These are phyloP conservation scores for Epicampocera succincta DNA, from an alignment of 2,888 invertebrate species.

Conservation along the genomic window DNA sequence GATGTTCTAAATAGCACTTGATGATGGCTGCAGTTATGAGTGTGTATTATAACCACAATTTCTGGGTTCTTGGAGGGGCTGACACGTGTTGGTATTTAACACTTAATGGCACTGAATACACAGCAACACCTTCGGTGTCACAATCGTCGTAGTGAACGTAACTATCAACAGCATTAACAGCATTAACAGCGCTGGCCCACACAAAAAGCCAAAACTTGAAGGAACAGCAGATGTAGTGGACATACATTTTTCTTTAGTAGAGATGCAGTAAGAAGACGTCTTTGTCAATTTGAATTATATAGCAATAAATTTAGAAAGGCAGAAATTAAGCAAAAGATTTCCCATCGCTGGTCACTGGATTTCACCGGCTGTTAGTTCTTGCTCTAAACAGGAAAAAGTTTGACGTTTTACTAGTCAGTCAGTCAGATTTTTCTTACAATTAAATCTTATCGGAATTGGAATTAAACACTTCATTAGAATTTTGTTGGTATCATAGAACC, in stretches of 20 bases:
- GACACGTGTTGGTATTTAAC: conserved; percentile 61
- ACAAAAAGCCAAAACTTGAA: conserved; percentile 19
- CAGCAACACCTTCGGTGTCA: neutral
- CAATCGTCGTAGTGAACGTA: neutral
- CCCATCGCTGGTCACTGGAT: no score
- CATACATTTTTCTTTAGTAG: conserved; percentile 23
- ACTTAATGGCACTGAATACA: conserved; percentile 33
- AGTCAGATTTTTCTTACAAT: no score
- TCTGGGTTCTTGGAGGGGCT: conserved; percentile 51
- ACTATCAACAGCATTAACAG: conserved; percentile 33
- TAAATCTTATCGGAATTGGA: no score
- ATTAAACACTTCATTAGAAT: no score
- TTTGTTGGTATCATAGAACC: no score
- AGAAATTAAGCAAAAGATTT: no score
- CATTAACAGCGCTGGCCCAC: no score
- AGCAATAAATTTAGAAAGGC: no score
- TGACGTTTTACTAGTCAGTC: no score
- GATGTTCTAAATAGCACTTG: conserved; percentile 38
- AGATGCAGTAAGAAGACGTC: neutral
- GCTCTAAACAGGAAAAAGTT: no score
- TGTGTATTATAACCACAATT: conserved; percentile 46
- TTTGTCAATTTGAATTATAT: no score
- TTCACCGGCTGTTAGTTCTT: no score
- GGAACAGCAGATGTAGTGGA: conserved; percentile 1
- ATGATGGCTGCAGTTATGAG: conserved; percentile 23